Evolutionary conservation across 2,888 invertebrate genomes (phyloP), one percentile per base, ranked within the genome.

Genomic region (Lamproptera curius): DNA sequence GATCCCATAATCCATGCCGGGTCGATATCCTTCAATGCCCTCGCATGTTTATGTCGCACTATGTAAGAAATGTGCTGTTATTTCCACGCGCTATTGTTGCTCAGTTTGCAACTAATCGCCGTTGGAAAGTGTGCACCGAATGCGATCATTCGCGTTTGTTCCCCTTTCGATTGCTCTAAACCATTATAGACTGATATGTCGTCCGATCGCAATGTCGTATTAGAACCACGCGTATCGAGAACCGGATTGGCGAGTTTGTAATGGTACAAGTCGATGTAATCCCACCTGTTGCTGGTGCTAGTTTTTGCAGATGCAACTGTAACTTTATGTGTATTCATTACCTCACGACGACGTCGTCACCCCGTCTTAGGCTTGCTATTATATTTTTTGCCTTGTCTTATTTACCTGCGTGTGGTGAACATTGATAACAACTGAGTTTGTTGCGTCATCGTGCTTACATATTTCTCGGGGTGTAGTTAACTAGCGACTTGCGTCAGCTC

Each of bases 21-120:
- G 80, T 85, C 83, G 74, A 76, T 78, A 79, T 83, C 78, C 86
- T 82, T 73, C 58, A 62, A 60, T 81, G 85, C 81, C 85, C 86
- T 85, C 85, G 84, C 76, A 73, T 76, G 72, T 76, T n/a, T 11
- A 31, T 31, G 31, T 31, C 31, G 31, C n/a, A 11, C 13, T 11
- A 31, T 31, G 31, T 31, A 31, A 31, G 31, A 31, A 31, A 31
- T 31, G 11, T 11, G 31, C 31, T n/a, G n/a, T n/a, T n/a, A n/a
- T n/a, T n/a, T n/a, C n/a, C 31, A 11, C 31, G 11, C n/a, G 31
- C 13, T 31, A 2, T 11, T 11, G 13, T 31, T 31, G 31, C 13
- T 11, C 31, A 31, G 3, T 11, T 31, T 23, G 13, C 33, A 31
- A n/a, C 31, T 2, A 11, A n/a, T 31, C 31, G n/a, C 6, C 17